Conservation (phyloP, 1,140 invertebrate species). For the Stegodyphus mimosarum region DNA sequence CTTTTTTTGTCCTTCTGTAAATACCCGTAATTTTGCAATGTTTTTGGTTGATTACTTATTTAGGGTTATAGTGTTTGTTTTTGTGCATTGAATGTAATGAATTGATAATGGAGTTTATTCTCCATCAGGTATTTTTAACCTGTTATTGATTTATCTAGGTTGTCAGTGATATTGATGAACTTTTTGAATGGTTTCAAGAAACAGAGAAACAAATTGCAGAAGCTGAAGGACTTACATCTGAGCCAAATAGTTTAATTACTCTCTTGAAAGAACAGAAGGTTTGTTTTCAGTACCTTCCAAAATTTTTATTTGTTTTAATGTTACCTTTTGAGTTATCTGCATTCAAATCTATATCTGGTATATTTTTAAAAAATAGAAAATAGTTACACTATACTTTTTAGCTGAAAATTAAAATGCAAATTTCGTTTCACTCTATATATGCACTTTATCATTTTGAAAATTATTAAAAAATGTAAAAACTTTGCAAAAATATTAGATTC, state of each 20-base stretch:
- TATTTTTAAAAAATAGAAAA: no score
- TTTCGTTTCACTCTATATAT: background rate
- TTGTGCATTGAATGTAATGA: no score
- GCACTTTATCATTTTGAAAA: background rate
- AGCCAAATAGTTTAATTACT: conserved; percentile 86
- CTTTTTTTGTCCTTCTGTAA: no score
- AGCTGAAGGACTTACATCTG: conserved; percentile 89
- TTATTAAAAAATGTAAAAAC: background rate
- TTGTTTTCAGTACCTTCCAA: background rate
- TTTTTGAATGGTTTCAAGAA: conserved; percentile 95
- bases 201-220: conserved; percentile 83
- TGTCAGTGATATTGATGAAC: conserved; percentile 92
- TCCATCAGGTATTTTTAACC: background rate
- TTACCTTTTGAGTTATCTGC: no score
- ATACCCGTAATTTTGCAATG: no score
- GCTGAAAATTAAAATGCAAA: background rate
- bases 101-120: background rate
- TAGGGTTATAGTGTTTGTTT: no score
- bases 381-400: no score
- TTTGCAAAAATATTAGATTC: no score
- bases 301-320: background rate
- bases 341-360: no score
- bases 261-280: conserved; percentile 92
- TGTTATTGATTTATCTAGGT: conserved; percentile 66
- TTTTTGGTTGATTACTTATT: no score